Evolutionary conservation across 1,140 invertebrate genomes (phyloP).

Genomic region (Radopholus similis): DNA sequence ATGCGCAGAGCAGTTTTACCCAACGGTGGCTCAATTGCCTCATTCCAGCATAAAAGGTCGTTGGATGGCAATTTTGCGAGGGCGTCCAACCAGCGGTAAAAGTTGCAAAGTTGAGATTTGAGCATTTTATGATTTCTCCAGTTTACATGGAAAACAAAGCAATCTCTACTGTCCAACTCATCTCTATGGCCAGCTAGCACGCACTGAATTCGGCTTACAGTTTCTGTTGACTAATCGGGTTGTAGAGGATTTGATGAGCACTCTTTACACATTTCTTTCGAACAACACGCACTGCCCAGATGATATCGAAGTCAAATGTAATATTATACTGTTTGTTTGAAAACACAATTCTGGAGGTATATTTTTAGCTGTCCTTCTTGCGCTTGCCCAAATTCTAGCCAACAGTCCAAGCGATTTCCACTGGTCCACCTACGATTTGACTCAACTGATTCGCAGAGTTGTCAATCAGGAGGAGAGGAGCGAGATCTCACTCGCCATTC

Average conservation of each 20-base stretch:
- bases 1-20: not conserved
- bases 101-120: not conserved
- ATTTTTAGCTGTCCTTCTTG: slow-evolving; percentile 1
- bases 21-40: not conserved
- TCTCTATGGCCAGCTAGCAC: slow-evolving; percentile 9
- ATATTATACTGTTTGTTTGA: not conserved
- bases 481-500: not conserved
- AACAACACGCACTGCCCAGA: not conserved
- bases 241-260: not conserved
- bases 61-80: slow-evolving; percentile 11
- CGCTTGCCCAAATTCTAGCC: slow-evolving; percentile 5
- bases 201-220: not conserved
- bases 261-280: not conserved
- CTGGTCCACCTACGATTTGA: not conserved
- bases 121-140: not conserved
- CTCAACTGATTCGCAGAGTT: not conserved
- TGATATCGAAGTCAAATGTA: not conserved
- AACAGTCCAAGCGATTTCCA: not conserved
- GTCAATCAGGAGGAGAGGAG: not conserved
- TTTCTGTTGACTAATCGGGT: not conserved
- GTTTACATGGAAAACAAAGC: too few species aligned
- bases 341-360: not conserved
- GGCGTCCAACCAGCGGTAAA: not conserved
- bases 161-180: not conserved
- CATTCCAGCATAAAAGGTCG: slow-evolving; percentile 4